phyloP scores from a whole-genome alignment of 2,113 vertebrate genomes.

The Hyla sarda region DNA sequence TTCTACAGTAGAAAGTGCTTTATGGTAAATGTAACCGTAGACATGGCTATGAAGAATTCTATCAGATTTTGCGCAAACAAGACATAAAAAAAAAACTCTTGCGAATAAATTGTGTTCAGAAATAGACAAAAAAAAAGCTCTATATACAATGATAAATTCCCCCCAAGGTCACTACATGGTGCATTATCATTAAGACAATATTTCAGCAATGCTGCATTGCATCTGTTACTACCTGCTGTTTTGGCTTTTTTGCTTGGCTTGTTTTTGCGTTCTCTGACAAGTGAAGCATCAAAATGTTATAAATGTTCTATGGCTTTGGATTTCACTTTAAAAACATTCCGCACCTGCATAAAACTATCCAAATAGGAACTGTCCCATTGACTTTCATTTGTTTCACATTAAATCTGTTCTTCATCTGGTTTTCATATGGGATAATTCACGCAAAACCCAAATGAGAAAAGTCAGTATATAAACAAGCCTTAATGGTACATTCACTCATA shows the following conservation, averaged over 20 bases:
- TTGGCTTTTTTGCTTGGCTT: constrained; percentile 8
- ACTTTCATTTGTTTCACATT: constrained; percentile 1
- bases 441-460: background rate
- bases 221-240: background rate
- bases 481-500: constrained; percentile 13
- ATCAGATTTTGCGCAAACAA: too few relatives aligned
- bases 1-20: too few relatives aligned
- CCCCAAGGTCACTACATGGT: background rate
- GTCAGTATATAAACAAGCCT: background rate
- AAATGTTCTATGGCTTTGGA: background rate
- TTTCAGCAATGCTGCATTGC: background rate
- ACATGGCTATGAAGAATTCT: too few relatives aligned
- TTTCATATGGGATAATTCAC: constrained; percentile 8
- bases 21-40: too few relatives aligned
- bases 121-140: too few relatives aligned
- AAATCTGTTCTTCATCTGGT: background rate
- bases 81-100: too few relatives aligned
- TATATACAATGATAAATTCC: too few relatives aligned
- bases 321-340: background rate
- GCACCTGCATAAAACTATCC: background rate
- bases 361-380: background rate
- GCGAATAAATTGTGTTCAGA: too few relatives aligned
- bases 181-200: background rate
- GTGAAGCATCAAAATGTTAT: constrained; percentile 2
- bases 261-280: background rate